These are phyloP conservation scores for Maniola hyperantus DNA, from an alignment of 2,888 invertebrate genomes.

Conservation along the genomic window DNA sequence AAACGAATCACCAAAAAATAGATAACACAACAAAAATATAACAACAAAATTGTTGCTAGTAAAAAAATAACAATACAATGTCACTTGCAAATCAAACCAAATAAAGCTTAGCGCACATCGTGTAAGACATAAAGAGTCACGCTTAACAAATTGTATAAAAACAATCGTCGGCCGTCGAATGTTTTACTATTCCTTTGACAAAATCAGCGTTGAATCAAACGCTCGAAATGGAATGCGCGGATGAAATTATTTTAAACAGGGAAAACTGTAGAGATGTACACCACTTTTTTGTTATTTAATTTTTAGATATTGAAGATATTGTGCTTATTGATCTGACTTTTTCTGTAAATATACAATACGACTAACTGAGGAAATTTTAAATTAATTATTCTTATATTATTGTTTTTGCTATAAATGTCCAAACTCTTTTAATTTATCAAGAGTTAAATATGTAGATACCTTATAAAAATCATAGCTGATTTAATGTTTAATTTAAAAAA, in stretches of 20 bases:
- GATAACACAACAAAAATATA: conserved; percentile 59
- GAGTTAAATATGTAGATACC: too few species aligned
- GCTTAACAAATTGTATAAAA: conserved; percentile 76
- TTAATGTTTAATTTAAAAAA: too few species aligned
- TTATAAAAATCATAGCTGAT: too few species aligned
- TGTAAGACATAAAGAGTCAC: conserved; percentile 65
- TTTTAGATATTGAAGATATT: too few species aligned
- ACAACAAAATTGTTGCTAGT: conserved; percentile 52
- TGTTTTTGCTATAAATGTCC: too few species aligned
- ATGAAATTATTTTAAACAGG: conserved; percentile 46
- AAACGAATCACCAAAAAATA: conserved; percentile 53
- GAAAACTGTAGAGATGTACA: conserved; percentile 45
- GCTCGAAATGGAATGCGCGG: conserved; percentile 74
- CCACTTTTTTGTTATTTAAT: too few species aligned
- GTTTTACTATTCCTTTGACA: conserved; percentile 79
- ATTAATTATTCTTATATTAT: too few species aligned
- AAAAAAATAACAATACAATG: conserved; percentile 66
- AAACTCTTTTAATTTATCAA: too few species aligned
- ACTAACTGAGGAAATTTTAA: too few species aligned
- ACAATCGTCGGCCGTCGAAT: conserved; percentile 71
- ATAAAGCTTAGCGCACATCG: conserved; percentile 58
- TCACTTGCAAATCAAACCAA: conserved; percentile 77
- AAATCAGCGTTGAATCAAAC: conserved; percentile 78
- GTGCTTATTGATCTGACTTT: too few species aligned
- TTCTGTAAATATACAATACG: too few species aligned